Conservation (phyloP, 2,113 vertebrate species). For the Herpailurus yagouaroundi region DNA sequence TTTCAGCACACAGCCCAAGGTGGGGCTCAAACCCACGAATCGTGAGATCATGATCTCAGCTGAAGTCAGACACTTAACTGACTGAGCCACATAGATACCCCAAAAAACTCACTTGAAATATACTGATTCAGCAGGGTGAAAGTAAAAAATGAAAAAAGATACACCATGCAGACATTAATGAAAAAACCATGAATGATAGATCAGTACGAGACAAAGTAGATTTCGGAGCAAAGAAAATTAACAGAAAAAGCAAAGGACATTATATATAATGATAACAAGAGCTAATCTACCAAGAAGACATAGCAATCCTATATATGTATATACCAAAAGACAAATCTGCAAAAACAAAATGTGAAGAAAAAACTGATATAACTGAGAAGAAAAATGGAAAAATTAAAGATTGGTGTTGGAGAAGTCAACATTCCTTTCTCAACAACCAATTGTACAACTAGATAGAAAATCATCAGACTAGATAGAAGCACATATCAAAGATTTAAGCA, state of each 20-base stretch:
- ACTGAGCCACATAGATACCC: no score
- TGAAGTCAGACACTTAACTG: no score
- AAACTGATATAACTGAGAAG: not conserved
- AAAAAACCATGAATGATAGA: not conserved
- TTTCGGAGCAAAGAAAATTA: not conserved
- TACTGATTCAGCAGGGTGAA: not conserved
- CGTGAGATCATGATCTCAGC: no score
- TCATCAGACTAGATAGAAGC: not conserved
- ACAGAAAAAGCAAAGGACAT: not conserved
- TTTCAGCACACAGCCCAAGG: no score
- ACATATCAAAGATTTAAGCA: not conserved
- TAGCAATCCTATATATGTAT: not conserved
- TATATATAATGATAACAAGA: not conserved
- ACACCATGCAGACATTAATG: not conserved
- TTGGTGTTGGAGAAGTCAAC: not conserved
- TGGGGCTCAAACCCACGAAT: no score
- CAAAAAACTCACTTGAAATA: not conserved
- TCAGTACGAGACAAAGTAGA: not conserved
- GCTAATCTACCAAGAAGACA: not conserved
- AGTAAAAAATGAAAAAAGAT: not conserved
- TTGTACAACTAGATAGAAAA: not conserved
- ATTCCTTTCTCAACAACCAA: not conserved
- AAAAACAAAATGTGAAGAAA: not conserved
- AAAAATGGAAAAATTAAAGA: not conserved
- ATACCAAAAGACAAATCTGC: not conserved